Evolutionary conservation across 2,113 vertebrate species (phyloP), one percentile per base, ranked within the genome.

Genomic region (Erythrocercus mccallii): DNA sequence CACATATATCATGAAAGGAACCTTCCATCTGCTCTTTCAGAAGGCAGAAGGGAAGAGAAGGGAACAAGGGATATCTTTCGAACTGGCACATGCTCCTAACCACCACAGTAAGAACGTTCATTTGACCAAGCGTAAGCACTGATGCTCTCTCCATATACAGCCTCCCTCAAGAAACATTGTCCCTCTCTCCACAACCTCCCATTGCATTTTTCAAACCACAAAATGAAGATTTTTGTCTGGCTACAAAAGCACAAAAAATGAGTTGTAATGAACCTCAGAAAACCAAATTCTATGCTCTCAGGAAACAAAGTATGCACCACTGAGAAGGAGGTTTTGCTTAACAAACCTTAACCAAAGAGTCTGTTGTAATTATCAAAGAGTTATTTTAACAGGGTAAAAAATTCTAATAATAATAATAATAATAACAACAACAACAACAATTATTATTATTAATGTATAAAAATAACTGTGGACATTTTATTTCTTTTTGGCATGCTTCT

Each of bases 11-110:
- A 60, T 30, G 28, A 84, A 89, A 81, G 57, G 90, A 96, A 96
- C 60, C 92, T 94, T 96, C 87, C 94, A 94, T 85, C 95, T 97
- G 74, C 57, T 97, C 85, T 81, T 95, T 85, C 88, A 88, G 79
- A 94, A 53, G 78, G 89, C 62, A 80, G 70, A 70, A 79, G 56
- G 44, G 58, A 85, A 73, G 45, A 58, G 65, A 96, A 50, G 40
- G 47, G 31, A 89, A 71, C 31, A 76, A 83, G 53, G 15, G 51
- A 16, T 33, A 51, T 80, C 23, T 84, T 76, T 83, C 12, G 27
- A 73, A 68, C 19, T 76, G 71, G 54, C 57, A 69, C 45, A 66
- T 28, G 19, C 33, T 83, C 30, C 42, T 70, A 45, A 56, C 30
- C 31, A 79, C 6, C 25, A 74, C 61, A 69, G 33, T n/a, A 78